Conservation (phyloP, 2,888 invertebrate species). For the Coelinius sp. region DNA sequence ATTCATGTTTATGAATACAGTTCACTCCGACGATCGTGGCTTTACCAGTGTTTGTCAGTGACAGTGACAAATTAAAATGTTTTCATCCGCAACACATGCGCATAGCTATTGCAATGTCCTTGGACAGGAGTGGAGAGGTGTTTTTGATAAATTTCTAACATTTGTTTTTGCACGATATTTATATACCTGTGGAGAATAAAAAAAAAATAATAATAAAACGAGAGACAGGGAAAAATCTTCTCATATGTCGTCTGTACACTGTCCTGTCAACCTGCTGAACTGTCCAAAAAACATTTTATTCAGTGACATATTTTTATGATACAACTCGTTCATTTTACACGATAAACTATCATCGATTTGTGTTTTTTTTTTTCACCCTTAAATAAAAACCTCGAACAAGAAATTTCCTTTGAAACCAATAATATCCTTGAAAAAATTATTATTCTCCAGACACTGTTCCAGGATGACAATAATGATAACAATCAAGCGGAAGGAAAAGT, state of each 20-base stretch:
- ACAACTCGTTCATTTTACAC: constrained; percentile 1
- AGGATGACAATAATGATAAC: too few species aligned
- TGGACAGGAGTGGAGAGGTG: constrained; percentile 27
- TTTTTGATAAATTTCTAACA: constrained; percentile 33
- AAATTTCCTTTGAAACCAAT: too few species aligned
- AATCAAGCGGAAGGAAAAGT: not conserved
- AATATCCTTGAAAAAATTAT: too few species aligned
- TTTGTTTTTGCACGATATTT: constrained; percentile 32
- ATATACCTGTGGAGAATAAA: not conserved
- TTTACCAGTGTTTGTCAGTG: constrained; percentile 10
- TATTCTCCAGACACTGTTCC: too few species aligned
- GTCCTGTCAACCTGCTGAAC: constrained; percentile 40
- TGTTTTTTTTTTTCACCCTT: not conserved
- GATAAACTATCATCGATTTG: not conserved
- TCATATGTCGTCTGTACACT: constrained; percentile 20
- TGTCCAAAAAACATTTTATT: constrained; percentile 30
- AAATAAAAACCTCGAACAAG: too few species aligned
- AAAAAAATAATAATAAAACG: not conserved
- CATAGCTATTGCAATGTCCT: constrained; percentile 2
- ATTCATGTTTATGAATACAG: constrained; percentile 8
- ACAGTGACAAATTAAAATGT: constrained; percentile 34
- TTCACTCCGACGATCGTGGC: constrained; percentile 6
- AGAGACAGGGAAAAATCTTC: constrained; percentile 17
- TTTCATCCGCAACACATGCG: constrained; percentile 18
- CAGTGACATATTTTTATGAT: constrained; percentile 19